phyloP scores from a whole-genome alignment of 2,888 invertebrate species.

The Tuberolachnus salignus region DNA sequence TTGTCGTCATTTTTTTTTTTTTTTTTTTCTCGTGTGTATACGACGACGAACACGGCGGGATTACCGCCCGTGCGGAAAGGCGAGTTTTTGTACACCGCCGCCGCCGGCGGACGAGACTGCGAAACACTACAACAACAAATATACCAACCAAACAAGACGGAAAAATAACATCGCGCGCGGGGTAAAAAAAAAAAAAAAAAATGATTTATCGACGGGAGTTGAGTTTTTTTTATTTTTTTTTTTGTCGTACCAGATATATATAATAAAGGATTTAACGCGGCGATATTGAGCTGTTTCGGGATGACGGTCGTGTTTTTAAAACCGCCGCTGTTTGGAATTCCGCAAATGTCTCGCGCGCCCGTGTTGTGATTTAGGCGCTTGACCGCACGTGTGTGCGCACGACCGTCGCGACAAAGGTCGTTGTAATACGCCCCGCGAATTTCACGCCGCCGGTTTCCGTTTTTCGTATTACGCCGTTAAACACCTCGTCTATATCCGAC shows the following conservation, averaged over 20 bases:
- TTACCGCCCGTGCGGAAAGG: neutral
- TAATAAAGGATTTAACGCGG: slow-evolving; percentile 10
- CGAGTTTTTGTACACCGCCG: too few species aligned
- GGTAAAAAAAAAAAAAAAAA: slow-evolving; percentile 21
- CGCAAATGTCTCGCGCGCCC: slow-evolving; percentile 15
- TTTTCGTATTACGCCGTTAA: neutral
- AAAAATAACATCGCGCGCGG: slow-evolving; percentile 20
- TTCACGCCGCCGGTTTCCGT: too few species aligned
- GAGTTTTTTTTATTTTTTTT: too few species aligned
- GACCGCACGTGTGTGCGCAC: neutral
- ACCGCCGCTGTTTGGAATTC: slow-evolving; percentile 45
- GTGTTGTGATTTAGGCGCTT: neutral
- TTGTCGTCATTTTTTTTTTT: too few species aligned
- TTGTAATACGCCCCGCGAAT: neutral
- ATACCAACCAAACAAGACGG: neutral
- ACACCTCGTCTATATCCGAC: slow-evolving; percentile 22
- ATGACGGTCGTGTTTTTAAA: slow-evolving; percentile 27
- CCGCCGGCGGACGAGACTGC: neutral
- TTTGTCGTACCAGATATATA: neutral
- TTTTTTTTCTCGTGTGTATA: too few species aligned
- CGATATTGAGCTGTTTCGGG: slow-evolving; percentile 14
- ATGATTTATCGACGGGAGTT: slow-evolving; percentile 36
- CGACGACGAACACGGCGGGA: too few species aligned
- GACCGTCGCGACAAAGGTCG: neutral
- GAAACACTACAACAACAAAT: slow-evolving; percentile 20